These are phyloP conservation scores for Eurytoma adleriae DNA, from an alignment of 2,888 invertebrate genomes.

Conservation along the genomic window DNA sequence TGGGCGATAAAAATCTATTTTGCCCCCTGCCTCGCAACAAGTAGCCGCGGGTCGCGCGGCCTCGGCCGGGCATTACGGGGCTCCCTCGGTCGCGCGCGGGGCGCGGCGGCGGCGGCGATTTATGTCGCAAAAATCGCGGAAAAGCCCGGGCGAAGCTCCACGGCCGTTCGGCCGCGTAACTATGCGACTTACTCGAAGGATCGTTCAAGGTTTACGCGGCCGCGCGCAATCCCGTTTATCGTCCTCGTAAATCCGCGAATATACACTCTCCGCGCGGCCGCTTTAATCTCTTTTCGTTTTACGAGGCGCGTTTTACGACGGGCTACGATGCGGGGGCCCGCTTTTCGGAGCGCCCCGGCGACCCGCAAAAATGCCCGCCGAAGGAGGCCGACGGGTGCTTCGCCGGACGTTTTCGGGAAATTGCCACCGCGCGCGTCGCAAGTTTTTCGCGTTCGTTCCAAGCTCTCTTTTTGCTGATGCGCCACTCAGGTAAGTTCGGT, in stretches of 20 bases:
- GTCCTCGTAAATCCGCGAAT: conserved; percentile 73
- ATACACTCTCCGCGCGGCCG: conserved; percentile 64
- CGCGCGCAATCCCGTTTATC: conserved; percentile 73
- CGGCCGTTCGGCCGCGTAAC: conserved; percentile 49
- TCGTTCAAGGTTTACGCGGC: conserved; percentile 71
- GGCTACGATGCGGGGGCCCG: conserved; percentile 39
- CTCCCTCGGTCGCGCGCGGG: neutral
- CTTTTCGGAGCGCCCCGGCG: neutral
- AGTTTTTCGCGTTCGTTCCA: neutral
- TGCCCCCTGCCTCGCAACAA: conserved; percentile 41
- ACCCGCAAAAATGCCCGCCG: neutral
- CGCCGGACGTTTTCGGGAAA: conserved; percentile 19
- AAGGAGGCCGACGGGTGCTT: too few relatives aligned
- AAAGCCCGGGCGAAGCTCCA: conserved; percentile 1
- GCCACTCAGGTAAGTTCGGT: too few relatives aligned
- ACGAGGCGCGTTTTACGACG: conserved; percentile 70
- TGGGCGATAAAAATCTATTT: conserved; percentile 56
- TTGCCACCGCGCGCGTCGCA: neutral
- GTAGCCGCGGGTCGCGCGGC: conserved; percentile 19
- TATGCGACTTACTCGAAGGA: conserved; percentile 69
- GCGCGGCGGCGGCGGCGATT: conserved; percentile 28
- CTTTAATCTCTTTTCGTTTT: conserved; percentile 73
- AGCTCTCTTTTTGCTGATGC: too few relatives aligned
- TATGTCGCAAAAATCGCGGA: conserved; percentile 46
- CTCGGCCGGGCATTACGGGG: neutral